Conservation (phyloP, 2,888 invertebrate genomes). For the Agapostemon virescens region DNA sequence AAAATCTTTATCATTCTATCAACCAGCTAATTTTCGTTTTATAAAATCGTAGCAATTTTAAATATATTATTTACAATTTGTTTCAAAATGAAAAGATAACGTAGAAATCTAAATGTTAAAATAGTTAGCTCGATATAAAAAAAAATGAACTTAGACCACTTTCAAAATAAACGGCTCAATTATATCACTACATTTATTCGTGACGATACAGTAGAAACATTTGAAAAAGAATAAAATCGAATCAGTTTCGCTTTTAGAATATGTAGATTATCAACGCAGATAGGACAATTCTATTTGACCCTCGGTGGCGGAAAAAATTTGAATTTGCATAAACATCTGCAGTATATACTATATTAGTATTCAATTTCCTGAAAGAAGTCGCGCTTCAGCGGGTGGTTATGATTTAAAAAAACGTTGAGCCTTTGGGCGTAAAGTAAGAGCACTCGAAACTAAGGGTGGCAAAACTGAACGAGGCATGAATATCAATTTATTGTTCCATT, state of each 20-base stretch:
- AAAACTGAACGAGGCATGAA: conserved; percentile 50
- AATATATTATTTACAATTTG: too few relatives aligned
- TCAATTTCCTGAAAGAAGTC: not conserved
- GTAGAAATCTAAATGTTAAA: too few relatives aligned
- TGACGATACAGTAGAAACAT: not conserved
- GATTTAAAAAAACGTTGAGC: not conserved
- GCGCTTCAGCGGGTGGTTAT: not conserved
- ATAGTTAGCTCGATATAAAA: too few relatives aligned
- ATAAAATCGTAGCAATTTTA: too few relatives aligned
- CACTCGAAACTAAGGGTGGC: conserved; percentile 12
- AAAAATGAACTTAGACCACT: too few relatives aligned
- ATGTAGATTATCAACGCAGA: not conserved
- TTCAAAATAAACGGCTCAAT: too few relatives aligned
- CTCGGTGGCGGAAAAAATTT: not conserved
- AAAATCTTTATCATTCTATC: too few relatives aligned
- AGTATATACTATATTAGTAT: not conserved
- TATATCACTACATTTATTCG: not conserved
- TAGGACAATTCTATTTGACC: not conserved
- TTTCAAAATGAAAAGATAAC: too few relatives aligned
- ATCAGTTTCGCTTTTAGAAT: not conserved
- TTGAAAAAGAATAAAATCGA: too few relatives aligned
- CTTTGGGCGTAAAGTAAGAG: conserved; percentile 1
- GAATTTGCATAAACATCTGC: not conserved
- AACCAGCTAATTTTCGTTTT: too few relatives aligned
- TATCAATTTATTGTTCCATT: conserved; percentile 66